A percentile compares a stretch with the other conserved stretches of the same genome.
phyloP scores from a whole-genome alignment of 1,140 invertebrate species.

The Calliopsis andreniformis region DNA sequence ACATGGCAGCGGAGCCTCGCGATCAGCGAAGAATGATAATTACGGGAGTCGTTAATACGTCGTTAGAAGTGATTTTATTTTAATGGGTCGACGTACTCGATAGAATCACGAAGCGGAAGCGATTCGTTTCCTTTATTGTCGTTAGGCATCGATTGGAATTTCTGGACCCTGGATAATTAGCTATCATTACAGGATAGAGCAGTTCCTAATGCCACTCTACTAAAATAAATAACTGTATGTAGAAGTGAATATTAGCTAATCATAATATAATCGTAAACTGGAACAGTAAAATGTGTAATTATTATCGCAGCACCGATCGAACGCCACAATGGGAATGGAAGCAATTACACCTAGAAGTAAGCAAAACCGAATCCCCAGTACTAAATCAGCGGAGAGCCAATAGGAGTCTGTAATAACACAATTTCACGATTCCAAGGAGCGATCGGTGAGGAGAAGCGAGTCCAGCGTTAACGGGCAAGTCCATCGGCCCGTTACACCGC shows the following conservation, averaged over 20 bases:
- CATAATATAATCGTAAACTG: no score
- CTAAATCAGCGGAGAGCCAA: not conserved
- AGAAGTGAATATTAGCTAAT: no score
- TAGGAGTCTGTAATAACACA: slow-evolving; percentile 1
- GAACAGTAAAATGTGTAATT: no score
- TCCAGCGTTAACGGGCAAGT: slow-evolving; percentile 17
- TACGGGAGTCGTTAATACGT: slow-evolving; percentile 56
- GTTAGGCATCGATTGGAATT: slow-evolving; percentile 22
- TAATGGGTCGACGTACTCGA: not conserved
- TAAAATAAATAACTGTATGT: no score
- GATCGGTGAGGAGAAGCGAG: not conserved
- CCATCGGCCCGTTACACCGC: slow-evolving; percentile 8
- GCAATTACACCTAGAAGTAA: no score
- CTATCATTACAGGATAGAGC: not conserved
- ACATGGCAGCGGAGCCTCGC: slow-evolving; percentile 19
- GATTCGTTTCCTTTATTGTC: not conserved
- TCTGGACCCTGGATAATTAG: slow-evolving; percentile 14
- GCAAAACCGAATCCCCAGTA: no score
- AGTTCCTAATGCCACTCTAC: no score
- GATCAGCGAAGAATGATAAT: slow-evolving; percentile 56
- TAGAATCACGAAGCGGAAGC: no score
- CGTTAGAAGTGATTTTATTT: slow-evolving; percentile 56
- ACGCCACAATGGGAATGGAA: no score
- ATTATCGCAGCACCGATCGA: not conserved
- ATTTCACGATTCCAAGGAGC: slow-evolving; percentile 19